Evolutionary conservation across 1,140 invertebrate genomes (phyloP).

Genomic region (Drosophila setifemur): DNA sequence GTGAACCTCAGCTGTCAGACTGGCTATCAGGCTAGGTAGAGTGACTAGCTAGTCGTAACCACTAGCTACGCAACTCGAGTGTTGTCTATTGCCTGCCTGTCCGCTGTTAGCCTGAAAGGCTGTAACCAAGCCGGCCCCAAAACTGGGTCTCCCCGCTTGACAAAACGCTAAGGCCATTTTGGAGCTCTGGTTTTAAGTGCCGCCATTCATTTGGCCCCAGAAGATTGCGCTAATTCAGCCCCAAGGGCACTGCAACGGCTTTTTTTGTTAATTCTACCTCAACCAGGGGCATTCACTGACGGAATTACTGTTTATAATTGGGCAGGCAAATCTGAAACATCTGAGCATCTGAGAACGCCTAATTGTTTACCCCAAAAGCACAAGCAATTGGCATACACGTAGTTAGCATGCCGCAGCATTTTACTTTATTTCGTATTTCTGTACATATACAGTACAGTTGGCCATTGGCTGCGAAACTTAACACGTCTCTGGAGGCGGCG

Average conservation of each 20-base stretch:
- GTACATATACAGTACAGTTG: too few species aligned
- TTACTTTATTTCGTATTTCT: constrained; percentile 18
- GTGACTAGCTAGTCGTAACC: constrained; percentile 28
- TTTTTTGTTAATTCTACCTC: neutral
- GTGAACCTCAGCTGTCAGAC: constrained; percentile 34
- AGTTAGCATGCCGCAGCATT: constrained; percentile 12
- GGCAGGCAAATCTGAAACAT: neutral
- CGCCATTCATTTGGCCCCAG: constrained; percentile 5
- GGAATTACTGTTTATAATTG: neutral
- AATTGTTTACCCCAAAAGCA: constrained; percentile 25
- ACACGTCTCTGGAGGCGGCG: constrained; percentile 28
- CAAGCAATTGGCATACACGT: constrained; percentile 7
- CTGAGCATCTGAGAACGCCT: constrained; percentile 9
- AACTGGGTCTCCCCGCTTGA: constrained; percentile 35
- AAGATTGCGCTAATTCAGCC: constrained; percentile 11
- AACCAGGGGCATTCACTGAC: neutral
- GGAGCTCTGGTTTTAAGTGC: constrained; percentile 6
- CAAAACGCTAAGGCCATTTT: constrained; percentile 20
- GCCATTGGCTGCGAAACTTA: constrained; percentile 19
- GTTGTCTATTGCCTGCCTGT: constrained; percentile 1
- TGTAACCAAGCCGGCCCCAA: too few species aligned
- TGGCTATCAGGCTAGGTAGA: too few species aligned
- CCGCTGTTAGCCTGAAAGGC: too few species aligned
- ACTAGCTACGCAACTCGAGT: constrained; percentile 19
- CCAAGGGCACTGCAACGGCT: constrained; percentile 7